phyloP scores from a whole-genome alignment of 2,113 vertebrate species.

The Caracal caracal region DNA sequence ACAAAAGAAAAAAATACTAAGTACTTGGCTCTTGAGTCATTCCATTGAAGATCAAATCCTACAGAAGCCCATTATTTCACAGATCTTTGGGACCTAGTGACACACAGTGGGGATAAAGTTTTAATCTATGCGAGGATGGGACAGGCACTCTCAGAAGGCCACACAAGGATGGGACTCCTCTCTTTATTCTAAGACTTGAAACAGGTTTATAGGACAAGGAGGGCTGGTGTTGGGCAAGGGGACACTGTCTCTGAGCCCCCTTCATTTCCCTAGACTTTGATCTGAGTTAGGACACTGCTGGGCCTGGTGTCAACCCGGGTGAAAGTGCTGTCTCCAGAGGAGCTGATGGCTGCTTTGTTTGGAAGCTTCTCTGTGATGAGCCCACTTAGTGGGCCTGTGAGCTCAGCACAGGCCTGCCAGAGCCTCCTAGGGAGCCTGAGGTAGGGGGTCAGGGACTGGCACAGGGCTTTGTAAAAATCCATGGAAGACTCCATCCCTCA shows the following conservation, averaged over 20 bases:
- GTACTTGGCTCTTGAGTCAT: not conserved
- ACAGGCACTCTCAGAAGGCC: not conserved
- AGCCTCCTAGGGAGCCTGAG: not conserved
- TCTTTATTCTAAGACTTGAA: not conserved
- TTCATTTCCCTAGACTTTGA: not conserved
- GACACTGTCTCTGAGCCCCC: too few relatives aligned
- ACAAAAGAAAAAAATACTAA: not conserved
- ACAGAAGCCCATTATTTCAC: not conserved
- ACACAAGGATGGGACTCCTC: rapidly evolving
- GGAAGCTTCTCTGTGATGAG: not conserved
- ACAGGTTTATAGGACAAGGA: too few relatives aligned
- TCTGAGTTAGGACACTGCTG: not conserved
- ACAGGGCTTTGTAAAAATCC: not conserved
- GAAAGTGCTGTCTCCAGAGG: too few relatives aligned
- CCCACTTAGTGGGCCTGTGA: too few relatives aligned
- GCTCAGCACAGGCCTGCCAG: not conserved
- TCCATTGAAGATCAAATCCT: not conserved
- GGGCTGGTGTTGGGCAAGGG: rapidly evolving
- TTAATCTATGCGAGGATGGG: not conserved
- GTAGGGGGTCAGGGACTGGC: rapidly evolving
- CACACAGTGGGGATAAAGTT: rapidly evolving
- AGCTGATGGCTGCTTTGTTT: not conserved
- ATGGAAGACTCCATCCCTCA: not conserved
- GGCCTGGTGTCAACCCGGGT: rapidly evolving
- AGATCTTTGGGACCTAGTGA: not conserved